phyloP scores from a whole-genome alignment of 2,888 invertebrate species.

The Xylota segnis region DNA sequence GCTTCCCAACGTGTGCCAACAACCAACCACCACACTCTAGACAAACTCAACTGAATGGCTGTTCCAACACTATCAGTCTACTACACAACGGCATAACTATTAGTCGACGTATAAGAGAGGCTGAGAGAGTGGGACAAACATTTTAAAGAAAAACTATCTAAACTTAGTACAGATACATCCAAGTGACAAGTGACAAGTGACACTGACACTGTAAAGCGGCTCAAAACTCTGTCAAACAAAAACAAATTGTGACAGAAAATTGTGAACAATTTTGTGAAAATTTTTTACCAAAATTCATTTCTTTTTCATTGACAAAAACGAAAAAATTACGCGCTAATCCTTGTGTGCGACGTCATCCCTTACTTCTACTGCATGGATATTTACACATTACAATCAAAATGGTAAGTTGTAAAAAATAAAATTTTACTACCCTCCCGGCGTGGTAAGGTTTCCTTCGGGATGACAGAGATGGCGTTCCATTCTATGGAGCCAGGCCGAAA shows the following conservation, averaged over 20 bases:
- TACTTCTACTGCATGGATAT: slow-evolving; percentile 71
- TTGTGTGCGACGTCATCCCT: slow-evolving; percentile 52
- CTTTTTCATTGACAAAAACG: slow-evolving; percentile 64
- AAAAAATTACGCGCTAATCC: slow-evolving; percentile 65
- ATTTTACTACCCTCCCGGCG: slow-evolving; percentile 65
- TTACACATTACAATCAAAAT: slow-evolving; percentile 77
- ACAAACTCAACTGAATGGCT: slow-evolving; percentile 67
- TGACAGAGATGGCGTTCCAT: slow-evolving; percentile 55
- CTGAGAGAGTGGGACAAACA: slow-evolving; percentile 17
- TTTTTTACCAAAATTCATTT: slow-evolving; percentile 23
- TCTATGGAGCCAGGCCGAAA: slow-evolving; percentile 12
- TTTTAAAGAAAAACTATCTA: slow-evolving; percentile 42
- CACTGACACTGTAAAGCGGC: slow-evolving; percentile 40
- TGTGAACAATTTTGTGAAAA: slow-evolving; percentile 44
- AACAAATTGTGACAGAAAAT: neutral
- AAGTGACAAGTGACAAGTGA: slow-evolving; percentile 29
- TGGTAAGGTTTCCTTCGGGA: neutral
- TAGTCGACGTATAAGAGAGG: slow-evolving; percentile 61
- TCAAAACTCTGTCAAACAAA: slow-evolving; percentile 2
- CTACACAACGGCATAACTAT: slow-evolving; percentile 71
- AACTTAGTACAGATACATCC: slow-evolving; percentile 27
- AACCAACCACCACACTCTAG: slow-evolving; percentile 45
- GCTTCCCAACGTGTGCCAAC: slow-evolving; percentile 10
- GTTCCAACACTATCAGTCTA: slow-evolving; percentile 73
- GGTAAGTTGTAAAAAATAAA: slow-evolving; percentile 81